Base-by-base conservation (phyloP, 1,140 invertebrate species). In the Leptinotarsa undecemlineata region DNA sequence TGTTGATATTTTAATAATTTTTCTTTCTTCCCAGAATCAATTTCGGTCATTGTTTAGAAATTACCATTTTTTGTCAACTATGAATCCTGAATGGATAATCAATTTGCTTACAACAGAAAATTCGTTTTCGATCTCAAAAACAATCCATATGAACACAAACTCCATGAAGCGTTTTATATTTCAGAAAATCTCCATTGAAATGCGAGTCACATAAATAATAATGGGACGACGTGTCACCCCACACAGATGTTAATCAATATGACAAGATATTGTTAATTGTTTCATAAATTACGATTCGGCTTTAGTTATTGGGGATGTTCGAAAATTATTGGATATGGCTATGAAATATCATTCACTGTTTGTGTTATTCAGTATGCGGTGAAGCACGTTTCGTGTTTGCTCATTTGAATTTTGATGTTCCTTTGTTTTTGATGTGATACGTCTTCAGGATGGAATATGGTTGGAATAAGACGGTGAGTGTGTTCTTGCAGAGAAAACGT, bases 251-350 rank as follows among this genome's bases (percentile, higher is more conserved):
- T 57, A 57, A 57, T 57, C 51, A 57, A 57, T 57, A 57, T 15
- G 51, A 57, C 51, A 57, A 57, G 51, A 57, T 57, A 57, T 57
- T 57, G 51, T 57, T 57, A 57, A 57, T 57, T 57, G 51, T 57
- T 57, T 57, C 51, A 57, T 57, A 57, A 57, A 57, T 57, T 57
- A 57, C 51, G 51, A 57, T 57, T 57, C n/a, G 51, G 51, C 51
- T 57, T 57, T 57, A n/a, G 51, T 57, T 19, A 57, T 57, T 57
- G 51, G 51, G n/a, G 51, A 57, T 57, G n/a, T 57, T 57, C 13
- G 51, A 57, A 57, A 57, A n/a, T 57, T 57, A 17, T 57, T 57
- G 51, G 51, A 19, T 57, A 15, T 57, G 33, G 15, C 51, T 57
- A 19, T 57, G 51, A 57, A 57, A 57, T 57, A 57, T 57, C 51